Evolutionary conservation across 2,113 vertebrate genomes (phyloP).

Genomic region (Eublepharis macularius): DNA sequence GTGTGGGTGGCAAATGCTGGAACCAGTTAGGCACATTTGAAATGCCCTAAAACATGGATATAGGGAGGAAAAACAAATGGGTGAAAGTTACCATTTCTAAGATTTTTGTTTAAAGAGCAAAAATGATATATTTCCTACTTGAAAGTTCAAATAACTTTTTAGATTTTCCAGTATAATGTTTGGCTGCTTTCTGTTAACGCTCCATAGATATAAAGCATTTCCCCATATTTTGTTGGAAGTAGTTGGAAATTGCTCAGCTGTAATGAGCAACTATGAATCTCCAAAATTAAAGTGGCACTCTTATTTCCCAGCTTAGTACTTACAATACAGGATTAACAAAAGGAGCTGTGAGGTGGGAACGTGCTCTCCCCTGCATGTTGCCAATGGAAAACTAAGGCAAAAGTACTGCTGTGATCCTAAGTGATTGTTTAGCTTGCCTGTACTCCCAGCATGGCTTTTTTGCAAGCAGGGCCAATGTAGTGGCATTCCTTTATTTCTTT

Average conservation of each 20-base stretch:
- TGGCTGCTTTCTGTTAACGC: background rate
- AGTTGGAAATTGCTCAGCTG: background rate
- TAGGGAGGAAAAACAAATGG: no score
- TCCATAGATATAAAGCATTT: background rate
- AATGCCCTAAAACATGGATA: background rate
- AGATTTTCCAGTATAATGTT: background rate
- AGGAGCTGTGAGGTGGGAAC: no score
- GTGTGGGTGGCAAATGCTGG: background rate
- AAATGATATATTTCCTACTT: background rate
- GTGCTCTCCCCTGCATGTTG: background rate
- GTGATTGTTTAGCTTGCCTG: background rate
- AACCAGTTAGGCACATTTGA: background rate
- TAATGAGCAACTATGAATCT: constrained; percentile 3
- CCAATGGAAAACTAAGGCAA: background rate
- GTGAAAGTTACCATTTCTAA: background rate
- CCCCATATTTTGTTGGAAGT: background rate
- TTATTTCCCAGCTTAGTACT: background rate
- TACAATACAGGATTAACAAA: background rate
- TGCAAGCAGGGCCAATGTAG: background rate
- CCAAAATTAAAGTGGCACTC: background rate
- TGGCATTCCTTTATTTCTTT: background rate
- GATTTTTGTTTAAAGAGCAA: background rate
- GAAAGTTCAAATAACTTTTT: background rate
- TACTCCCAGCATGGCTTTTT: background rate
- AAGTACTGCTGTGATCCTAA: background rate